Base-by-base conservation (phyloP, 1,140 invertebrate species). In the Solenopsis fugax region DNA sequence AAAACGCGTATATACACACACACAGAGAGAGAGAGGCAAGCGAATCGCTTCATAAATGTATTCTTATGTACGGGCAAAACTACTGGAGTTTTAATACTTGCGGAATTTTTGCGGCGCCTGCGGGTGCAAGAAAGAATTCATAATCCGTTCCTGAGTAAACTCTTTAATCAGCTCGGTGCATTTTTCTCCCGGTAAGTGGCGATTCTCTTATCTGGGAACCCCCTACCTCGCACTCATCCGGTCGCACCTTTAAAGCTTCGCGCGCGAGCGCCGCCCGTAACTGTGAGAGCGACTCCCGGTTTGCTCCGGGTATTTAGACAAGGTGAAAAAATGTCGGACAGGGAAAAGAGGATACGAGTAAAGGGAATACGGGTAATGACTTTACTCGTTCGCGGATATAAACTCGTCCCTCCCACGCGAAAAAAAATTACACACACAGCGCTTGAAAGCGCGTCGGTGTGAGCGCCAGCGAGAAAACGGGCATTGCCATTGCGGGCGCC, bases 121-220 rank as follows among this genome's bases (percentile, higher is more conserved):
- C 45, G 62, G 52, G 10, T 37, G 37, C 67, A 29, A 58, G 18
- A 48, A 78, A 34, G 54, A 82, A 72, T 82, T 81, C 67, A 64
- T 78, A 69, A 64, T 87, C 77, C 88, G 88, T 87, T 69, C 77
- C 87, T 78, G 85, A 45, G 41, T 48, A 71, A 91, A 86, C 88
- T 90, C 88, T 88, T 93, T 93, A 93, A 93, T 93, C 92, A 93
- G 89, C 73, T 62, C 58, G 80, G 65, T 88, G 72, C 88, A 91
- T 92, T 93, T 92, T 91, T 93, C 92, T 93, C 85, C 72, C 85
- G 64, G 89, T 91, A 92, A 93, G 88, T 90, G 88, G 90, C 89
- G 90, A 93, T 93, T 93, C 89, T 77, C 91, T 93, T 93, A 93
- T 93, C 93, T 91, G 56, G 82, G 64, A 48, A 48, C 48, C 12